Evolutionary conservation across 53 echinoderm and acorn worm species (phyloP).

Genomic region (Pentamera pediparva): DNA sequence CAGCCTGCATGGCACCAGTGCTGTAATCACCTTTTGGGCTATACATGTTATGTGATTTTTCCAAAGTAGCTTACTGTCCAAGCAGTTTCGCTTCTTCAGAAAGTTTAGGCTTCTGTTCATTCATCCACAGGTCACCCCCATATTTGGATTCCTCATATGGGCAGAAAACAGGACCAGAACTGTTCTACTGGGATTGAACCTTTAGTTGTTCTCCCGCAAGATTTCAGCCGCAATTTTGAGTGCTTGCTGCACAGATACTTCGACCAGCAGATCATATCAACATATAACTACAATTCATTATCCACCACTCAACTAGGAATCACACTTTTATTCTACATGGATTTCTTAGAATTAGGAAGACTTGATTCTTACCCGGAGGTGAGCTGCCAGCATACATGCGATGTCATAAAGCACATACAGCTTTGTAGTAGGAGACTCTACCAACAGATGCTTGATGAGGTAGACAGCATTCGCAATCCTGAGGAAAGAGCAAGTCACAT

Average conservation of each 20-base stretch:
- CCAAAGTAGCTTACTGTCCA: too few relatives aligned
- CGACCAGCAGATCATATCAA: background rate
- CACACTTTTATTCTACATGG: background rate
- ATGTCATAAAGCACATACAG: constrained; percentile 25
- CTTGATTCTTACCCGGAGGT: constrained; percentile 2
- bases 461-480: constrained; percentile 17
- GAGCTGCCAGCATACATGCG: constrained; percentile 20
- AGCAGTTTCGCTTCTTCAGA: too few relatives aligned
- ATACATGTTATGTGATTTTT: too few relatives aligned
- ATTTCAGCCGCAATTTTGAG: too few relatives aligned
- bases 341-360: background rate
- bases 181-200: too few relatives aligned
- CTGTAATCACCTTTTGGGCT: too few relatives aligned
- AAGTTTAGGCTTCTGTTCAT: too few relatives aligned
- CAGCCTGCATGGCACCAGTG: too few relatives aligned
- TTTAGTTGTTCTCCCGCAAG: too few relatives aligned
- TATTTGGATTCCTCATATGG: background rate
- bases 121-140: too few relatives aligned
- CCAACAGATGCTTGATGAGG: constrained; percentile 8
- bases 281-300: background rate
- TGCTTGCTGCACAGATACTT: background rate
- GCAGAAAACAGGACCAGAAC: too few relatives aligned
- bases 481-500: background rate
- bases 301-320: background rate
- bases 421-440: background rate